Base-by-base conservation (phyloP, 2,888 invertebrate species). In the Nomada ferruginata region DNA sequence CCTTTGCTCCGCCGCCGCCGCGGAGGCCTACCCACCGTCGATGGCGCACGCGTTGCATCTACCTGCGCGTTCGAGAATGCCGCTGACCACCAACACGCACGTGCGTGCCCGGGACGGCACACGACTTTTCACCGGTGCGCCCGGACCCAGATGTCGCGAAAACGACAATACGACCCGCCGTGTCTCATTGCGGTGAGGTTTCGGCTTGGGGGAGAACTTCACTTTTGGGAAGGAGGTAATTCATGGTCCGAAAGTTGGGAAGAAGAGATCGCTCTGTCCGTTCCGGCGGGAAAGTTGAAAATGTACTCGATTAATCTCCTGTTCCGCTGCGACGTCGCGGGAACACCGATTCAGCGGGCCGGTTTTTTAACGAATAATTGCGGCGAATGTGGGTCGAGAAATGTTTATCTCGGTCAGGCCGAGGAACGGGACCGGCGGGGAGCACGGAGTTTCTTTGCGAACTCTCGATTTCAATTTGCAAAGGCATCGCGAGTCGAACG, bases 21-120 rank as follows among this genome's bases (percentile, higher is more conserved):
- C 15, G 47, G 3, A 4, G 2, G 47, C 52, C 44, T 9, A 4
- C 26, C 50, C 36, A 42, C 11, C 44, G 52, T 50, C 69, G 60
- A 23, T 52, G 44, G 26, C 59, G 72, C 70, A 60, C 77, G 57
- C 75, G 57, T 47, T 72, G 69, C 80, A 57, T 84, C 81, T 86
- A 83, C 81, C 84, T 86, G 81, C 78, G 75, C 81, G 74, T 78
- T 70, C 82, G 83, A 72, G 81, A 82, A 76, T 75, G 71, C 75
- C 77, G 69, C 10, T 61, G 66, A 60, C 77, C 74, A 70, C 68
- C 72, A 70, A 76, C 50, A 69, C 73, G 79, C 79, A 63, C 76
- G 75, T 73, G 72, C 47, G 68, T 74, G 59, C 44, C 47, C 26
- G 53, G 59, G 57, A 29, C 53, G 36, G 3, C 52, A 23, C 75